phyloP scores from a whole-genome alignment of 2,113 vertebrate species.

The Neodon shergylaensis region DNA sequence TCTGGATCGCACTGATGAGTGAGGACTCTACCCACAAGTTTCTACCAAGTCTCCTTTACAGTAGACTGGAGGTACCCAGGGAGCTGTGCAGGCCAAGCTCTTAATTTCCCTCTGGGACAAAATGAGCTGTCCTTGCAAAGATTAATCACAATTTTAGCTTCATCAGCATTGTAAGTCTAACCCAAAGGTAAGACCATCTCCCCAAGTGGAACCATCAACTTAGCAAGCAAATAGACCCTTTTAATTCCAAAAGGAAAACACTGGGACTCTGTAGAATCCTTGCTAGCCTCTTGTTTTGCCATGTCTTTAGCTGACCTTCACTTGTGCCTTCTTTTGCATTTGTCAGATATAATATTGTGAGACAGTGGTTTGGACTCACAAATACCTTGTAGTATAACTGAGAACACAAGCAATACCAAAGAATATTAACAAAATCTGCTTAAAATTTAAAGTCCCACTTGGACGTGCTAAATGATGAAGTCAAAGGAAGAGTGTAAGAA shows the following conservation, averaged over 20 bases:
- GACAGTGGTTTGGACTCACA: background rate
- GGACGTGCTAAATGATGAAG: background rate
- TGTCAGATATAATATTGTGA: background rate
- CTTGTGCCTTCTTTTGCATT: background rate
- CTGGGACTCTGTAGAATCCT: background rate
- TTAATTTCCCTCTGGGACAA: background rate
- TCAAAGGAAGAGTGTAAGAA: background rate
- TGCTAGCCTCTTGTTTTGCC: background rate
- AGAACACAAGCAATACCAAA: background rate
- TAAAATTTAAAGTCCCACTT: background rate
- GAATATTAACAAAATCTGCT: conserved; percentile 3
- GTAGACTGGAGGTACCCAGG: background rate
- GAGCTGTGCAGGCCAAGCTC: background rate
- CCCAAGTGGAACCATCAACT: background rate
- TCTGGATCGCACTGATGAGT: no score
- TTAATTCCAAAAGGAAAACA: background rate
- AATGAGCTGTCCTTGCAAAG: background rate
- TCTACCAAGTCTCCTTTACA: background rate
- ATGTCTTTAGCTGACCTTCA: background rate
- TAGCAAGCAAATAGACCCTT: background rate
- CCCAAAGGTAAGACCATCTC: background rate
- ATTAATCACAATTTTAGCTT: background rate
- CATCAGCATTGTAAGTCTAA: background rate
- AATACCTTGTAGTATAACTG: background rate
- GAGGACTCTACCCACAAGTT: background rate